A percentile compares a stretch with the other conserved stretches of the same genome.
phyloP scores from a whole-genome alignment of 1,140 invertebrate species.

The Penaeus japonicus region DNA sequence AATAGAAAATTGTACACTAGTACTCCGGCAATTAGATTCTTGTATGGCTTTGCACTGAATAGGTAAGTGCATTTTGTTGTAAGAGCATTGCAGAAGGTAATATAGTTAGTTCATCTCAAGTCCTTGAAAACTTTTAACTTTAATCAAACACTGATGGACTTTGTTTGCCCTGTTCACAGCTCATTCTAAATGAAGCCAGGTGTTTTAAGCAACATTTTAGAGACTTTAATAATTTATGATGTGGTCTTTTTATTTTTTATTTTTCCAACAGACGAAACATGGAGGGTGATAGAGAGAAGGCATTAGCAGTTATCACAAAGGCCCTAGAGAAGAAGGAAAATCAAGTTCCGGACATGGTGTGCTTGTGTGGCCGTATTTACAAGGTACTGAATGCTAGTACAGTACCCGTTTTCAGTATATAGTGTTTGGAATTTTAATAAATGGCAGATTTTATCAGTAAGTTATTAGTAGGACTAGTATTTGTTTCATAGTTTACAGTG shows the following conservation, averaged over 20 bases:
- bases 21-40: slow-evolving; percentile 87
- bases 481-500: too few relatives aligned
- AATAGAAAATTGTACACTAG: slow-evolving; percentile 89
- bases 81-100: too few relatives aligned
- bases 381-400: slow-evolving; percentile 31
- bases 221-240: neutral
- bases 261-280: slow-evolving; percentile 78
- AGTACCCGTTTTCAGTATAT: neutral
- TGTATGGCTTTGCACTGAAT: slow-evolving; percentile 98
- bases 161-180: too few relatives aligned
- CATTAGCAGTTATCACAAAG: slow-evolving; percentile 88
- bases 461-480: neutral
- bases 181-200: too few relatives aligned
- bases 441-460: neutral
- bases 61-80: slow-evolving; percentile 68
- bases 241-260: neutral
- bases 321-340: slow-evolving; percentile 92
- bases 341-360: slow-evolving; percentile 95
- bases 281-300: slow-evolving; percentile 92
- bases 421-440: neutral
- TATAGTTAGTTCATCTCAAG: too few relatives aligned
- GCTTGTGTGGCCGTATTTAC: slow-evolving; percentile 72
- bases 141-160: too few relatives aligned
- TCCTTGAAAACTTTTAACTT: too few relatives aligned
- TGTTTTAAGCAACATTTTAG: too few relatives aligned